phyloP scores from a whole-genome alignment of 1,140 invertebrate genomes.

The Megalopta genalis region DNA sequence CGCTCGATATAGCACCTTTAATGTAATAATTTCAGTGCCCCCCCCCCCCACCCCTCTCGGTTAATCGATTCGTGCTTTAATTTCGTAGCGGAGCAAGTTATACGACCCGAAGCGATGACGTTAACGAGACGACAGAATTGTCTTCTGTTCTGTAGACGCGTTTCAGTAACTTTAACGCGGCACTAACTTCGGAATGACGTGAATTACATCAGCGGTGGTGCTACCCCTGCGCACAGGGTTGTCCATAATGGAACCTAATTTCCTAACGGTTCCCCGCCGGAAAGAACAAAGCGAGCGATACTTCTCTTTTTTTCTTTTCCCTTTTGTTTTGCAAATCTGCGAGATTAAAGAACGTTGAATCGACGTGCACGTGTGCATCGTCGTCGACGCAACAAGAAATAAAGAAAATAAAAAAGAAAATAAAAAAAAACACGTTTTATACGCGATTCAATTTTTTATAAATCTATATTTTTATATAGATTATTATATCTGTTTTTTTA shows the following conservation, averaged over 20 bases:
- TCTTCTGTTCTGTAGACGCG: slow-evolving; percentile 56
- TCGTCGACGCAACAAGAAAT: too few relatives aligned
- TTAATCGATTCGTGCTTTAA: slow-evolving; percentile 46
- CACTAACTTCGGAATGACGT: slow-evolving; percentile 62
- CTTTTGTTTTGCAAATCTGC: neutral
- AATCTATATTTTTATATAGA: too few relatives aligned
- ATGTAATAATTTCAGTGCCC: neutral
- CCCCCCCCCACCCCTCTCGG: too few relatives aligned
- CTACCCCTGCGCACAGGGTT: slow-evolving; percentile 30
- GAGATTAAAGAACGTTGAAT: neutral
- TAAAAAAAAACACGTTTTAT: too few relatives aligned
- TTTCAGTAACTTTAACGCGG: slow-evolving; percentile 62
- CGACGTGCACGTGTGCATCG: too few relatives aligned
- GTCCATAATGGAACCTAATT: slow-evolving; percentile 27
- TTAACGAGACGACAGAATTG: slow-evolving; percentile 64
- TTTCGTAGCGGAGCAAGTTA: slow-evolving; percentile 45
- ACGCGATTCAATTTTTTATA: too few relatives aligned
- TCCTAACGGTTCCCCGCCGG: neutral
- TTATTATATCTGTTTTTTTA: too few relatives aligned
- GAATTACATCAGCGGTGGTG: slow-evolving; percentile 52
- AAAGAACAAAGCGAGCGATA: neutral
- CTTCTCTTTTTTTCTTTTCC: too few relatives aligned
- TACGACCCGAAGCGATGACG: slow-evolving; percentile 48
- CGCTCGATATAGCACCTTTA: neutral
- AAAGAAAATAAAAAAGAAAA: too few relatives aligned